phyloP scores from a whole-genome alignment of 2,113 vertebrate species.

The Oxyura jamaicensis region DNA sequence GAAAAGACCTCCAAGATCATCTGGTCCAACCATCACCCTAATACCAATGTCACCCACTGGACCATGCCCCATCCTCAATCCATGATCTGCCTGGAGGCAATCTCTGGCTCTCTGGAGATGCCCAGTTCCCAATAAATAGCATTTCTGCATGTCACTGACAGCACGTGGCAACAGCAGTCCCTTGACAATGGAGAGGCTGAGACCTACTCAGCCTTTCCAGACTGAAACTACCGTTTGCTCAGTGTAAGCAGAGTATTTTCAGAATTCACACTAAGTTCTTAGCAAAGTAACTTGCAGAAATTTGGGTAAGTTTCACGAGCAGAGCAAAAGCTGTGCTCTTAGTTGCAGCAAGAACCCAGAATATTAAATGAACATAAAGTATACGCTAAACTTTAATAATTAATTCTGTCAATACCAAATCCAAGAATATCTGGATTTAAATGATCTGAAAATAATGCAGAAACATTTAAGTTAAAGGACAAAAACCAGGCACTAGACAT shows the following conservation, averaged over 20 bases:
- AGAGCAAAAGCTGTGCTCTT: background rate
- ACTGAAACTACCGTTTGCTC: background rate
- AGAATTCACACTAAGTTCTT: background rate
- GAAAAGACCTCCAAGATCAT: too few relatives aligned
- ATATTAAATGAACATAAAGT: background rate
- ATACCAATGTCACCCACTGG: too few relatives aligned
- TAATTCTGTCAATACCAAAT: background rate
- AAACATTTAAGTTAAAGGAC: background rate
- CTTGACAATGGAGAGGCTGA: background rate
- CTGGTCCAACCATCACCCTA: too few relatives aligned
- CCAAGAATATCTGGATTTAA: background rate
- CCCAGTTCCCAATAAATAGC: background rate
- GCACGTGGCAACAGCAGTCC: background rate
- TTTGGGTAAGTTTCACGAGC: background rate
- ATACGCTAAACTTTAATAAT: background rate
- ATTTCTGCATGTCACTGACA: background rate
- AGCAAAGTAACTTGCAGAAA: background rate
- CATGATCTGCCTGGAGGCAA: background rate
- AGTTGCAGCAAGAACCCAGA: background rate
- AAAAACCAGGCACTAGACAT: background rate
- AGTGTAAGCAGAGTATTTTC: background rate
- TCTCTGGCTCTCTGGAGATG: background rate
- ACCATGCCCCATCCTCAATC: background rate
- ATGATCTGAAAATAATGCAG: background rate
- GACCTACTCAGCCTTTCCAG: background rate